A percentile compares a stretch with the other conserved stretches of the same genome.
phyloP scores from a whole-genome alignment of 2,113 vertebrate genomes.

The Zosterops borbonicus region DNA sequence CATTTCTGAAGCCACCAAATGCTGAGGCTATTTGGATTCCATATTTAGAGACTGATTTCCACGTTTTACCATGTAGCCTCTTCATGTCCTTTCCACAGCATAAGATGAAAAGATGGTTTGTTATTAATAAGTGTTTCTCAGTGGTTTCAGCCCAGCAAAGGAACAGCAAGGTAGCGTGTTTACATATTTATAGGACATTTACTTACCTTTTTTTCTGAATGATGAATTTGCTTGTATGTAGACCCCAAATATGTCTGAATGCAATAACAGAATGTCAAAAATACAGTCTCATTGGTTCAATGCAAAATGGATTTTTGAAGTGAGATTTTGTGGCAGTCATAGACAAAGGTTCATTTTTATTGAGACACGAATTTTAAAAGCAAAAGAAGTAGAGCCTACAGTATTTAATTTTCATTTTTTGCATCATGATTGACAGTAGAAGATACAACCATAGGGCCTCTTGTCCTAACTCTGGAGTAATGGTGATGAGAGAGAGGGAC shows the following conservation, averaged over 20 bases:
- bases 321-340: neutral
- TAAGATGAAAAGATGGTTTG: neutral
- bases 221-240: neutral
- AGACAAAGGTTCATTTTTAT: neutral
- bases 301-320: neutral
- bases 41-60: neutral
- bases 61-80: neutral
- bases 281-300: neutral
- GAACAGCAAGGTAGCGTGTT: neutral
- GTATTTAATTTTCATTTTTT: neutral
- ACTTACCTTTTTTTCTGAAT: neutral
- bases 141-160: neutral
- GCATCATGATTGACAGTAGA: neutral
- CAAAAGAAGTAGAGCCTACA: neutral
- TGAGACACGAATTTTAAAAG: neutral
- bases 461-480: neutral
- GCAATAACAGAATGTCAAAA: neutral
- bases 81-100: neutral
- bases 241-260: neutral
- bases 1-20: neutral
- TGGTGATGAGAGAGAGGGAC: neutral
- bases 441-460: neutral
- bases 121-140: neutral
- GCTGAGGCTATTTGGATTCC: neutral
- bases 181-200: neutral